Base-by-base conservation (phyloP, 2,797 vertebrate species). In the Sciurus vulgaris region DNA sequence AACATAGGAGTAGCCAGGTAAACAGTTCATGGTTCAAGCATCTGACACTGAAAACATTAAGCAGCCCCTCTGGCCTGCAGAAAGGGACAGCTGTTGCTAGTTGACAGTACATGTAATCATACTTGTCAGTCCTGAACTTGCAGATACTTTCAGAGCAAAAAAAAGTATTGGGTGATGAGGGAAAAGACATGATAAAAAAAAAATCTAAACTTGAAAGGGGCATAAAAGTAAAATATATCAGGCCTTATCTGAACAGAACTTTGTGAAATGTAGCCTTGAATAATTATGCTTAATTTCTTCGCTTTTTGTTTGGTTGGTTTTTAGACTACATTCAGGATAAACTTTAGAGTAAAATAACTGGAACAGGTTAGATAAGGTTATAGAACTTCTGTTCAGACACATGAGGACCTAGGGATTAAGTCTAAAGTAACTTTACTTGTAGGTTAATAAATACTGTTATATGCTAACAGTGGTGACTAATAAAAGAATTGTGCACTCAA, bases 401-500 rank as follows among this genome's bases (percentile, higher is more conserved):
- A 14, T 11, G 51, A 91, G 44, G 82, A 93, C 30, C n/a, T 74
- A 67, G 14, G 30, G 38, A 76, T 91, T 81, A 4, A 77, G 76
- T 63, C 61, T 93, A 33, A 74, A 79, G 18, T 87, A 93, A 86
- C 74, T 56, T 47, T 88, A 26, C 63, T 90, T 76, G 4, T 67
- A 81, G 28, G 18, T 73, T n/a, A 84, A 22, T 65, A 49, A 91
- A 47, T 38, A 76, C 26, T 83, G 8, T 44, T 79, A 35, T 54
- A 38, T 69, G 41, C 22, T 56, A 72, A 72, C 61, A 79, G 2
- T 56, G 73, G 35, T 56, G 6, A 67, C 26, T 89, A 73, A 67
- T 86, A 72, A 82, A 95, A 93, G 18, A 84, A 69, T 86, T 81
- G 18, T 89, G 56, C 47, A 81, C 15, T n/a, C 3, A 59, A 86